Conservation (phyloP, 2,888 invertebrate genomes). For the Diaphora mendica region DNA sequence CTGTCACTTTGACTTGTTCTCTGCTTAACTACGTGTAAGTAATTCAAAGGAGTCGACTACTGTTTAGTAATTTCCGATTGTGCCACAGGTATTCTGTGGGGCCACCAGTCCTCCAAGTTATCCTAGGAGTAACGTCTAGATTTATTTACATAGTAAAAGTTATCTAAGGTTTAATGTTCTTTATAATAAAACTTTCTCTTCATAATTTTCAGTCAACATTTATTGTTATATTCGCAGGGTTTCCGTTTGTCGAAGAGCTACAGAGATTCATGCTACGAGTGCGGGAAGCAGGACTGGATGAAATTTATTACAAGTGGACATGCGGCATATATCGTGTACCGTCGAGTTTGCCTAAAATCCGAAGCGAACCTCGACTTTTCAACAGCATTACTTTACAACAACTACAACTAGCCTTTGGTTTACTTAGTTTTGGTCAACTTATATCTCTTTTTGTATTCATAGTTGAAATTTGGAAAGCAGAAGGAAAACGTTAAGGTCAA, state of each 20-base stretch:
- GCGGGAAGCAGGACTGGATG: conserved; percentile 63
- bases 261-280: conserved; percentile 54
- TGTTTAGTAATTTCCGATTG: too few species aligned
- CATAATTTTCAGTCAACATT: not conserved
- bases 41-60: too few species aligned
- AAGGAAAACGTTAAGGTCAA: not conserved
- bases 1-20: too few species aligned
- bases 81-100: too few species aligned
- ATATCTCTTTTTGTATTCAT: conserved; percentile 52
- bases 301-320: conserved; percentile 65
- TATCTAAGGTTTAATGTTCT: too few species aligned
- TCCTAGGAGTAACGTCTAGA: too few species aligned
- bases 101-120: too few species aligned
- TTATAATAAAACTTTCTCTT: too few species aligned
- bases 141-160: too few species aligned
- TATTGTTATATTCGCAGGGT: conserved; percentile 50
- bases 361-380: conserved; percentile 49
- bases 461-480: conserved; percentile 51
- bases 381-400: conserved; percentile 48
- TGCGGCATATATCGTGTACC: conserved; percentile 49
- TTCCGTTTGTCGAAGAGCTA: conserved; percentile 60
- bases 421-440: conserved; percentile 55
- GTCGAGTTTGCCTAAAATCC: conserved; percentile 19
- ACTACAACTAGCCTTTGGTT: conserved; percentile 51
- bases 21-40: too few species aligned